Percentiles rank a stretch among this genome's conserved stretches.
Conservation (phyloP, 2,113 vertebrate genomes). For the Vireo altiloquus region DNA sequence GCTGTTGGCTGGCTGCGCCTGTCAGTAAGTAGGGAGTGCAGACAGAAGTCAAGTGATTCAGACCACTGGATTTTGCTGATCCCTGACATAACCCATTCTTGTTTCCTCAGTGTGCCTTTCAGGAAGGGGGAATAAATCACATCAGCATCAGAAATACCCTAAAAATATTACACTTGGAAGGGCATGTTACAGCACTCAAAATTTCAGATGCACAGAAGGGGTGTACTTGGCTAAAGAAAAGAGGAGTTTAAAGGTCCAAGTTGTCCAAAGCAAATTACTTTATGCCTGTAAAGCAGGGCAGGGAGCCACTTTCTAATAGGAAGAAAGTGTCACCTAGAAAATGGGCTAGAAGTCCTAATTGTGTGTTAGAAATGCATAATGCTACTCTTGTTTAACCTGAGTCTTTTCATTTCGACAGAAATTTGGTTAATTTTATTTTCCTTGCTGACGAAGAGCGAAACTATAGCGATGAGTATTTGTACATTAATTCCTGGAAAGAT, state of each 20-base stretch:
- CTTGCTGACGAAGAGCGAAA: background rate
- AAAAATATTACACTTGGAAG: constrained; percentile 23
- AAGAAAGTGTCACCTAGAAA: background rate
- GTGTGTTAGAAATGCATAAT: background rate
- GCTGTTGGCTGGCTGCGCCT: background rate
- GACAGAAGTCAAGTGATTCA: background rate
- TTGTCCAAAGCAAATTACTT: background rate
- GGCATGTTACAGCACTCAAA: background rate
- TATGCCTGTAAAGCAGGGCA: background rate
- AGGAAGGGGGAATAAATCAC: background rate
- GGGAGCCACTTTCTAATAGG: background rate
- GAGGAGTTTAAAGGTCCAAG: background rate
- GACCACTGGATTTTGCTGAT: background rate
- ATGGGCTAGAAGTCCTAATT: background rate
- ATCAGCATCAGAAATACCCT: background rate
- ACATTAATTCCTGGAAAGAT: background rate
- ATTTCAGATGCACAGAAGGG: background rate
- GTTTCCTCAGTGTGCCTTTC: background rate
- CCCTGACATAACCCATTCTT: background rate
- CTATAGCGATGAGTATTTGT: background rate
- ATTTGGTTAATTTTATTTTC: background rate
- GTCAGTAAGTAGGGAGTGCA: background rate
- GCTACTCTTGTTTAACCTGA: constrained; percentile 34
- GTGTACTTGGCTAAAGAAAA: constrained; percentile 18
- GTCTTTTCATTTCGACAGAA: background rate